A percentile compares a stretch with the other conserved stretches of the same genome.
phyloP scores from a whole-genome alignment of 2,797 vertebrate genomes.

The Artibeus jamaicensis region DNA sequence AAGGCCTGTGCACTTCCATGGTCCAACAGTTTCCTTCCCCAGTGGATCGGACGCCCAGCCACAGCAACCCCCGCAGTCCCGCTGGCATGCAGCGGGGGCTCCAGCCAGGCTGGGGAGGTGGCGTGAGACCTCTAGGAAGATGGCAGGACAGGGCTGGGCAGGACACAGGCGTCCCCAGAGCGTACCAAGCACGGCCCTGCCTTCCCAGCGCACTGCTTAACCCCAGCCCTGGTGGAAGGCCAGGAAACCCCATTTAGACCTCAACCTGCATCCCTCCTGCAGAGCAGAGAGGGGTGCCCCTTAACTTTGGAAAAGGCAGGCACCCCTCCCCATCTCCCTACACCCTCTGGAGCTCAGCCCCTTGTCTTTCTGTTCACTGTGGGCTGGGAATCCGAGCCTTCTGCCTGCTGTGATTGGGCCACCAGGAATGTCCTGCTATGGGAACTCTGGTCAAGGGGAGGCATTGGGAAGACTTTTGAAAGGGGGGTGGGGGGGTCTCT shows the following conservation, averaged over 20 bases:
- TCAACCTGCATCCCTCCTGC: neutral
- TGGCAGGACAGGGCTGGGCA: accelerated
- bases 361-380: neutral
- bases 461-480: neutral
- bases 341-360: too few relatives aligned
- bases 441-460: neutral
- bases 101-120: too few relatives aligned
- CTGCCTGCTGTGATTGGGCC: accelerated
- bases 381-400: too few relatives aligned
- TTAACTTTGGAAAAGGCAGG: neutral
- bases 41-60: accelerated
- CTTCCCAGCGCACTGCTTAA: neutral
- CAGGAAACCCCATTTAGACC: neutral
- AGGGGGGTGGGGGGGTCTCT: neutral
- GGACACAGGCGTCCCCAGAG: neutral
- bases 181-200: neutral
- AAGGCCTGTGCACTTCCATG: neutral
- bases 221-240: neutral
- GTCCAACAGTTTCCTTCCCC: accelerated
- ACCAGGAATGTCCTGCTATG: neutral
- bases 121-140: neutral
- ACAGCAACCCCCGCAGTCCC: accelerated
- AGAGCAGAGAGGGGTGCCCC: neutral
- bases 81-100: neutral
- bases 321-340: too few relatives aligned